Percentiles rank a stretch among this genome's conserved stretches.
These are phyloP conservation scores for Zeugodacus cucurbitae DNA, from an alignment of 1,140 invertebrate genomes.

Conservation along the genomic window DNA sequence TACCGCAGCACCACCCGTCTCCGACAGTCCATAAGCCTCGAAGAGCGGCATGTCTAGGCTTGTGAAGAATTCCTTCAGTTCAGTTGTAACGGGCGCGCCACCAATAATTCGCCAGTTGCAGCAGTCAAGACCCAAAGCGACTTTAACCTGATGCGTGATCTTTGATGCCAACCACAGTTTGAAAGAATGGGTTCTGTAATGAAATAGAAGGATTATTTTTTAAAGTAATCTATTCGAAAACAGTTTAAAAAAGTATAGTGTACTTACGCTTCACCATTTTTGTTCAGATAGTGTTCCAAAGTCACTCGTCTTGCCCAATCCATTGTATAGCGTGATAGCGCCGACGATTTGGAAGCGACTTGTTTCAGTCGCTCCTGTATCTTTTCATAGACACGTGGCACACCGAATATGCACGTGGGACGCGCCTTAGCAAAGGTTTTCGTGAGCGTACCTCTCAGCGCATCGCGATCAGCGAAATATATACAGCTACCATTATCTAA, in stretches of 20 bases:
- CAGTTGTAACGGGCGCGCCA: constrained; percentile 85
- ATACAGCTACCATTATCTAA: constrained; percentile 72
- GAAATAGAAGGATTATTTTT: neutral
- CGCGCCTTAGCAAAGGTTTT: constrained; percentile 80
- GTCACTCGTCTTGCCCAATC: neutral
- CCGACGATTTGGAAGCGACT: neutral
- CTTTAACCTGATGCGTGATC: constrained; percentile 76
- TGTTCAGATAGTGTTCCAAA: neutral
- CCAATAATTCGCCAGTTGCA: constrained; percentile 78
- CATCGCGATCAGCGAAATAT: constrained; percentile 88
- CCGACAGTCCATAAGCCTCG: constrained; percentile 88
- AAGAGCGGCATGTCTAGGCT: constrained; percentile 85
- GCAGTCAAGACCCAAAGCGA: constrained; percentile 79
- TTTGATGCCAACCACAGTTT: constrained; percentile 48
- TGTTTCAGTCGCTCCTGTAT: constrained; percentile 29
- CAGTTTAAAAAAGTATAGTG: neutral
- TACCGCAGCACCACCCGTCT: constrained; percentile 80
- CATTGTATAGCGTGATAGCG: neutral
- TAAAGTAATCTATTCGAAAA: neutral
- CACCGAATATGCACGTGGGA: constrained; percentile 86
- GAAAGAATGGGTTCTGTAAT: neutral
- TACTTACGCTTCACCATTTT: neutral
- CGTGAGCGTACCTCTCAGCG: constrained; percentile 82
- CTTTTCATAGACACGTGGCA: constrained; percentile 92
- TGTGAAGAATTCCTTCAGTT: constrained; percentile 87